These are phyloP conservation scores for Drosophila testacea DNA, from an alignment of 2,888 invertebrate genomes.

Conservation along the genomic window DNA sequence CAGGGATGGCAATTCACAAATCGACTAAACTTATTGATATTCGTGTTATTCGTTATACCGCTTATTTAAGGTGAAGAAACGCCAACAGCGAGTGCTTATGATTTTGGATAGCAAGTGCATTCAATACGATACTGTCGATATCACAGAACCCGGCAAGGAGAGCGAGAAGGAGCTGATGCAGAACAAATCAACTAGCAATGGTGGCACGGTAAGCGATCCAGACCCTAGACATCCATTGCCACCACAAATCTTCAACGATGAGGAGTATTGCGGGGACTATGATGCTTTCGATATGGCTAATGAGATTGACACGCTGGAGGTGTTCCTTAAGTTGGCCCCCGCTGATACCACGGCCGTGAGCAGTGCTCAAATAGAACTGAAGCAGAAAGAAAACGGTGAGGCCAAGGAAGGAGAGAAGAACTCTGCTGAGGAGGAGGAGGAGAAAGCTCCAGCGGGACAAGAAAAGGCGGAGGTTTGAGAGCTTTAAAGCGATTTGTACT, in stretches of 20 bases:
- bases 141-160: conserved; percentile 96
- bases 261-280: conserved; percentile 95
- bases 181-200: conserved; percentile 91
- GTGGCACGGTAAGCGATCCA: conserved; percentile 90
- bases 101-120: conserved; percentile 96
- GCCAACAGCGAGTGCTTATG: conserved; percentile 97
- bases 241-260: conserved; percentile 97
- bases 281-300: conserved; percentile 96
- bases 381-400: conserved; percentile 82
- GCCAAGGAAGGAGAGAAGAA: conserved; percentile 69
- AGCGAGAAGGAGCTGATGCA: conserved; percentile 96
- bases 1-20: conserved; percentile 32
- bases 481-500: conserved; percentile 64
- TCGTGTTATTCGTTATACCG: no score
- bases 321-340: conserved; percentile 92
- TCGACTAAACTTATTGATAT: background rate
- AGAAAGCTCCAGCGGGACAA: conserved; percentile 56
- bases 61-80: conserved; percentile 93
- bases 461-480: conserved; percentile 69
- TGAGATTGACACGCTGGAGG: conserved; percentile 95
- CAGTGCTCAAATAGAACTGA: conserved; percentile 85
- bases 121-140: conserved; percentile 95
- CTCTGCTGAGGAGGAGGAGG: conserved; percentile 54
- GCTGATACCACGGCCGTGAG: conserved; percentile 86
- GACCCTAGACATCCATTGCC: conserved; percentile 93